Base-by-base conservation (phyloP, 2,797 vertebrate genomes). In the Hyperoplus immaculatus region DNA sequence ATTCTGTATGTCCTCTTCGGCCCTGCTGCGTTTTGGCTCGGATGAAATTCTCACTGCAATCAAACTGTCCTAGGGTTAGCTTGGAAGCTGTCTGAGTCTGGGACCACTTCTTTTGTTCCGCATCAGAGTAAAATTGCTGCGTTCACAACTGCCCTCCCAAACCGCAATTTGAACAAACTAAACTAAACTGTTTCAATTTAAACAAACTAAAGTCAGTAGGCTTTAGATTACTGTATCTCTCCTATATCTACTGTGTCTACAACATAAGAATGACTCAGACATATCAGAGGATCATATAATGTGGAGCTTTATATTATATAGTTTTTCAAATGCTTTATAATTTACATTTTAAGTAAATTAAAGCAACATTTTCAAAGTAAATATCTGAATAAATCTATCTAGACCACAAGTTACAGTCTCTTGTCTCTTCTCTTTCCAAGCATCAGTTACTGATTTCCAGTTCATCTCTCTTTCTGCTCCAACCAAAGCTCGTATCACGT, bases 391-490 rank as follows among this genome's bases (percentile, higher is more conserved):
- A 39, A 21, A 21, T 21, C 21, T 21, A n/a, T 47, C 1, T 14
- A 42, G 12, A 51, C 13, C 1, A 46, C 10, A 51, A 49, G 5
- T 16, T 29, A n/a, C 6, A 18, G 5, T 8, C 9, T 4, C 38
- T 21, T 21, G 21, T 45, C 14, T 55, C 60, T 69, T 50, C 38
- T 54, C 55, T 53, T 76, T 77, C 65, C 49, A 80, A 82, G 57
- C 74, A 70, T 68, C 60, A 39, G 49, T 72, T 63, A 57, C 12
- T 76, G 57, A 70, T 77, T 80, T 66, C 21, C 62, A 55, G 21
- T 38, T 61, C 46, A 71, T 45, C 47, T 67, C 14, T 65, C 71
- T 60, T 73, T 42, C 53, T 53, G 41, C 54, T 69, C 10, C n/a
- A n/a, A 43, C 41, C n/a, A 8, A 36, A 53, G 63, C 49, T 80